These are phyloP conservation scores for Lochmaea crataegi DNA, from an alignment of 2,888 invertebrate species.

Conservation along the genomic window DNA sequence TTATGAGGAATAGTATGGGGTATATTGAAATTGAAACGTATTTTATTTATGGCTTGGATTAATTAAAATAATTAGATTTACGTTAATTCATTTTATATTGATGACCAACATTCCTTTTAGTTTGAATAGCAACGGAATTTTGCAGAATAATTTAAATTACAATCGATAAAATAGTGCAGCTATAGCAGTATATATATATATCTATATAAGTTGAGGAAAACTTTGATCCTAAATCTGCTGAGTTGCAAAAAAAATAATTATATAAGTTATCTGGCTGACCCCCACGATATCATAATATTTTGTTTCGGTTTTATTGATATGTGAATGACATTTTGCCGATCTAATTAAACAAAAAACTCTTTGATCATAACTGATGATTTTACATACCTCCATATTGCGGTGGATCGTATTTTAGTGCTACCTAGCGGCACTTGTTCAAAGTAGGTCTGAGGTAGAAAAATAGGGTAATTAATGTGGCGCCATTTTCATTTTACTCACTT, in stretches of 20 bases:
- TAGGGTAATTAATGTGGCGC: too few relatives aligned
- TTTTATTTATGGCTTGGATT: conserved; percentile 10
- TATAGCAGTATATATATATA: not conserved
- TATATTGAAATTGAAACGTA: not conserved
- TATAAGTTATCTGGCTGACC: not conserved
- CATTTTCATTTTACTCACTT: too few relatives aligned
- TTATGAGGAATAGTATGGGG: too few relatives aligned
- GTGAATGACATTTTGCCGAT: not conserved
- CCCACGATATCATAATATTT: not conserved
- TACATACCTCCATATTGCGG: too few relatives aligned
- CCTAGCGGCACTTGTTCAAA: too few relatives aligned
- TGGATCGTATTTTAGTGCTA: too few relatives aligned
- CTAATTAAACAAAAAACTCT: not conserved
- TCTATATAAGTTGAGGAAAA: not conserved
- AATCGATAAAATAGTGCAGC: not conserved
- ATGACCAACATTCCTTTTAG: not conserved
- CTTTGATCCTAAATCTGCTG: not conserved
- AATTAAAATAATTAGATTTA: not conserved
- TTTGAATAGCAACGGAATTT: not conserved
- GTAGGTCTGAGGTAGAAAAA: too few relatives aligned
- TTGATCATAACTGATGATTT: too few relatives aligned
- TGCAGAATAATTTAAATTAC: not conserved
- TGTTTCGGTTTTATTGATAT: not conserved
- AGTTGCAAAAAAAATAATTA: not conserved
- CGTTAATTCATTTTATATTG: not conserved